These are phyloP conservation scores for Forbesichthys papilliferus DNA, from an alignment of 2,113 vertebrate species.

Conservation along the genomic window DNA sequence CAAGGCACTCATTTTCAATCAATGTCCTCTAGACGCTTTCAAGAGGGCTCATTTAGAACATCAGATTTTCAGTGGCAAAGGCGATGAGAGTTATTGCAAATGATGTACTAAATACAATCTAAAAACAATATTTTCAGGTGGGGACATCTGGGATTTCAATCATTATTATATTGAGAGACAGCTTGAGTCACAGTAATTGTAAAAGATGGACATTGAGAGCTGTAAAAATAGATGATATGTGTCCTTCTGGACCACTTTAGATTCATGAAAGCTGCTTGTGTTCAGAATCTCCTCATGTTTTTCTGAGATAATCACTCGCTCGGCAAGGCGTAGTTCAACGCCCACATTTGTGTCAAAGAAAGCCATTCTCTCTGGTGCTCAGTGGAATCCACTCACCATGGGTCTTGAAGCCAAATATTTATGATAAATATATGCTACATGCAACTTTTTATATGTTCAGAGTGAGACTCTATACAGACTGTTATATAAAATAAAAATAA, in stretches of 20 bases:
- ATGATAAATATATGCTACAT: constrained; percentile 59
- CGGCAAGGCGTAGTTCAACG: constrained; percentile 74
- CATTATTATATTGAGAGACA: too few species aligned
- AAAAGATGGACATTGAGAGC: constrained; percentile 10
- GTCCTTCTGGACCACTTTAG: constrained; percentile 73
- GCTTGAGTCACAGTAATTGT: constrained; percentile 21
- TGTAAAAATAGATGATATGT: constrained; percentile 50
- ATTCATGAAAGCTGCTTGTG: constrained; percentile 81
- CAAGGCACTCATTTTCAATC: too few species aligned
- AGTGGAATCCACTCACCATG: constrained; percentile 66
- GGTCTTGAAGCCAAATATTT: constrained; percentile 67
- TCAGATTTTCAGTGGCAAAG: too few species aligned
- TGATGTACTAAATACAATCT: too few species aligned
- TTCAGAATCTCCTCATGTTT: constrained; percentile 77
- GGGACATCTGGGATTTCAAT: too few species aligned
- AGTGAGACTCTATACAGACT: too few species aligned
- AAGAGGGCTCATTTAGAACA: too few species aligned
- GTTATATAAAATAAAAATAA: not conserved
- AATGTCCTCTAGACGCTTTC: too few species aligned
- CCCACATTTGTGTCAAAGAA: constrained; percentile 78
- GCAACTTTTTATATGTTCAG: constrained; percentile 6
- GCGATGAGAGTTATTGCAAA: too few species aligned
- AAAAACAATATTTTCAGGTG: too few species aligned
- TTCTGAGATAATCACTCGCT: constrained; percentile 79
- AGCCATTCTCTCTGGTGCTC: constrained; percentile 70